These are phyloP conservation scores for Crypturellus undulatus DNA, from an alignment of 2,113 vertebrate genomes.

Conservation along the genomic window DNA sequence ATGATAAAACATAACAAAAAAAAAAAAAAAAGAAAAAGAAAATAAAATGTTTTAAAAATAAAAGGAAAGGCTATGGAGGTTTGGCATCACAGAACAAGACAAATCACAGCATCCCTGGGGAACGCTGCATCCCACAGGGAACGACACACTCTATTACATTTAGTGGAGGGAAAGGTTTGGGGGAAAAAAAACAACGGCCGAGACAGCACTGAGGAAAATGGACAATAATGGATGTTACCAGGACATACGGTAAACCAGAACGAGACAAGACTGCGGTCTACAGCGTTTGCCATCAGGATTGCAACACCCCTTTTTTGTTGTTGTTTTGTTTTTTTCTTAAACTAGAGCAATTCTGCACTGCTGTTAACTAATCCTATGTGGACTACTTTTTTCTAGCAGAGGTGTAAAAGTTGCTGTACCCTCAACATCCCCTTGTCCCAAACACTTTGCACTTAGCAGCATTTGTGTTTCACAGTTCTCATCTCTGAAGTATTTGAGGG, in stretches of 20 bases:
- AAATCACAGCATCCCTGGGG: slow-evolving; percentile 20
- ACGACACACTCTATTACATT: background rate
- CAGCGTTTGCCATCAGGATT: slow-evolving; percentile 38
- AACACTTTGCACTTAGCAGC: background rate
- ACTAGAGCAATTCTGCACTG: background rate
- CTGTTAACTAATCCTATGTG: accelerated
- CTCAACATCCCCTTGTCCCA: background rate
- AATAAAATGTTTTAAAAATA: slow-evolving; percentile 66
- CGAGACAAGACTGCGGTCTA: background rate
- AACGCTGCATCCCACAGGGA: background rate
- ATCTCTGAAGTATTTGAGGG: slow-evolving; percentile 16
- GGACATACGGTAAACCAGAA: background rate
- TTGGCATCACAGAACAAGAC: background rate
- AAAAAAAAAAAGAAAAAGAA: slow-evolving; percentile 76
- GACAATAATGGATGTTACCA: slow-evolving; percentile 21
- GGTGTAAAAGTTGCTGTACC: background rate
- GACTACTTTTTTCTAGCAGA: background rate
- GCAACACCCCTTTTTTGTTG: background rate
- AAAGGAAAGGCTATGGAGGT: slow-evolving; percentile 56
- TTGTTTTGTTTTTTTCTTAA: background rate
- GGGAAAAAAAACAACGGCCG: background rate
- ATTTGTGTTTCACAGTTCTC: background rate
- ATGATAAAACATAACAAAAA: slow-evolving; percentile 80
- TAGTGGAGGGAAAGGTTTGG: background rate
- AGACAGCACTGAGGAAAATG: slow-evolving; percentile 7